Evolutionary conservation across 2,797 vertebrate genomes (phyloP).

Genomic region (Anguilla marmorata): DNA sequence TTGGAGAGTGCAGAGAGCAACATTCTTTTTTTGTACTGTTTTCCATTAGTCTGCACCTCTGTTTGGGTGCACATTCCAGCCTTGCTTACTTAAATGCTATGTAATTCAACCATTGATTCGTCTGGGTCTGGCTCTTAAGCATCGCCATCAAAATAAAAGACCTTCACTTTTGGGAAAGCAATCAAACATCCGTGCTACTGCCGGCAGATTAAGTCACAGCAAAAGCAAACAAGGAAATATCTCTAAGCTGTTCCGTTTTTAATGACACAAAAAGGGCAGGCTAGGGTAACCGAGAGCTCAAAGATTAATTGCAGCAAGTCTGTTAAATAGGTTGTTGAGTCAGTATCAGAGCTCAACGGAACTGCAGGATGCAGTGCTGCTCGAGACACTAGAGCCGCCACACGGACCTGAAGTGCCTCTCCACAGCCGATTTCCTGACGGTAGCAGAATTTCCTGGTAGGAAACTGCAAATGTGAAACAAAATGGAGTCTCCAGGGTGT

Average conservation of each 20-base stretch:
- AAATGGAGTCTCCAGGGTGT: not conserved
- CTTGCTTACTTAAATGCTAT: not conserved
- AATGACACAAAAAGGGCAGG: not conserved
- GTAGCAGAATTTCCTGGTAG: slow-evolving; percentile 1
- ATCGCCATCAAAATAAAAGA: slow-evolving; percentile 1
- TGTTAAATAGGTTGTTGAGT: slow-evolving; percentile 1
- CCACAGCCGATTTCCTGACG: not conserved
- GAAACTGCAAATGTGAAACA: not conserved
- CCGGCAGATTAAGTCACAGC: not conserved
- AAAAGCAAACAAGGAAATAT: not conserved
- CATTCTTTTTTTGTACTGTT: not conserved
- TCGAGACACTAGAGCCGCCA: not conserved
- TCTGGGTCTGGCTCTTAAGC: not conserved
- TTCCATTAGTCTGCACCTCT: not conserved
- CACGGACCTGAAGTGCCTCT: not conserved
- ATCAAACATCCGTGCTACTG: not conserved
- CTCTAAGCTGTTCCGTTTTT: not conserved
- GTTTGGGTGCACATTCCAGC: not conserved
- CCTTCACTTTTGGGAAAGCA: not conserved
- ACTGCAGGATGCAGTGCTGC: not conserved
- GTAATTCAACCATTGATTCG: slow-evolving; percentile 1
- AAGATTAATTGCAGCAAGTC: not conserved
- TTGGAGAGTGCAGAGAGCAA: not conserved
- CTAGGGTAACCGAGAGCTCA: not conserved
- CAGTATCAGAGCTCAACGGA: not conserved